Base-by-base conservation (phyloP, 2,113 vertebrate species). In the Sphaerodactylus townsendi region DNA sequence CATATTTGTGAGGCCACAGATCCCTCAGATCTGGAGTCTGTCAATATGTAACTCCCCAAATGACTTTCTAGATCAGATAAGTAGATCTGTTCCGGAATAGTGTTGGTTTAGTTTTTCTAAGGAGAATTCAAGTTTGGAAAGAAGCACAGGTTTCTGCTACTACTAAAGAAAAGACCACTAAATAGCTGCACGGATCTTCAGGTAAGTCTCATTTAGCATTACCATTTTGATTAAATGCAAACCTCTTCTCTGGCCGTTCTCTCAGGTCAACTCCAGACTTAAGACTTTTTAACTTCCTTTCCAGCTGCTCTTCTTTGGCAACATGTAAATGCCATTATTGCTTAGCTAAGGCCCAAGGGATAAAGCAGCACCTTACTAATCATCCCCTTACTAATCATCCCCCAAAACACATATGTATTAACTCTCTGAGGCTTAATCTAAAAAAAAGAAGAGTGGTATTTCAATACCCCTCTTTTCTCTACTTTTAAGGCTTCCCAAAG, bases 351-450 rank as follows among this genome's bases (percentile, higher is more conserved):
- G 92, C 71, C 76, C 1, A 69, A 78, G 91, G 83, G 91, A 93
- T 93, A 89, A 92, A 93, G 85, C 74, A 88, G n/a, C 46, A 79
- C 80, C 81, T 90, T 80, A 59, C 39, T n/a, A 89, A 85, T n/a
- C 77, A n/a, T n/a, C n/a, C n/a, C n/a, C n/a, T n/a, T 82, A 87
- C 46, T 65, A 89, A 87, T 83, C 86, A 77, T 84, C 90, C 88
- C 86, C 90, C 89, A 95, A 93, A 90, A 81, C 66, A 21, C 56
- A 50, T 79, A 62, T 44, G 50, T 28, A 1, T 1, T 39, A 86
- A n/a, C 28, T 87, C 79, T 77, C n/a, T 75, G 1, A 1, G 81
- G 48, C 71, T 80, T n/a, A n/a, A n/a, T n/a, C n/a, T n/a, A n/a
- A n/a, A n/a, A n/a, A n/a, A n/a, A n/a, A n/a, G n/a, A n/a, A n/a